phyloP scores from a whole-genome alignment of 2,797 vertebrate species.

The Microctenopoma lineatum region DNA sequence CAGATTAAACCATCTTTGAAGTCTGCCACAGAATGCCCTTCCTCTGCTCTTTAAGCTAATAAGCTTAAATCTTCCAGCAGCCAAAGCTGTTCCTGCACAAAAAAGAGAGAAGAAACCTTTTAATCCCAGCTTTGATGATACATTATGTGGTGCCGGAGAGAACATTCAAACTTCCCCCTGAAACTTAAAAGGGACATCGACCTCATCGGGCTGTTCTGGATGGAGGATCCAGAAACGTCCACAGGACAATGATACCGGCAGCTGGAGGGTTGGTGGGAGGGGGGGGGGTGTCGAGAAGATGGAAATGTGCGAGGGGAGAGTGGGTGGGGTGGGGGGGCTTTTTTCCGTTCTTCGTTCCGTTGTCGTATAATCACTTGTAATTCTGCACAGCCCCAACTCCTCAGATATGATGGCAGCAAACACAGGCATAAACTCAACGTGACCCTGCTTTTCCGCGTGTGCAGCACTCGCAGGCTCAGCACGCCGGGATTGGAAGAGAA shows the following conservation, averaged over 20 bases:
- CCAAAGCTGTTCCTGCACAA: conserved; percentile 77
- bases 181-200: conserved; percentile 75
- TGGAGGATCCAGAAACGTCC: conserved; percentile 43
- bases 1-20: conserved; percentile 88
- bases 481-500: conserved; percentile 63
- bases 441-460: conserved; percentile 69
- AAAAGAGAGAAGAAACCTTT: conserved; percentile 56
- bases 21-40: conserved; percentile 83
- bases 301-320: background rate
- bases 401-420: conserved; percentile 48
- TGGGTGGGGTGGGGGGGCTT: background rate
- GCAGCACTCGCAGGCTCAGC: conserved; percentile 67
- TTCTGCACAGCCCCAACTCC: conserved; percentile 30
- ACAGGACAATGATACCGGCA: conserved; percentile 44
- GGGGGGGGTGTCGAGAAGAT: background rate
- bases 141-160: conserved; percentile 79
- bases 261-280: conserved; percentile 18
- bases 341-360: conserved; percentile 8
- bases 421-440: conserved; percentile 67
- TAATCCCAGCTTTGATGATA: conserved; percentile 87
- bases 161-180: conserved; percentile 72
- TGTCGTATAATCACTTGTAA: conserved; percentile 48
- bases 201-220: conserved; percentile 54
- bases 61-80: conserved; percentile 86
- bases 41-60: conserved; percentile 84